phyloP scores from a whole-genome alignment of 2,797 vertebrate genomes.

The Sternotherus odoratus region DNA sequence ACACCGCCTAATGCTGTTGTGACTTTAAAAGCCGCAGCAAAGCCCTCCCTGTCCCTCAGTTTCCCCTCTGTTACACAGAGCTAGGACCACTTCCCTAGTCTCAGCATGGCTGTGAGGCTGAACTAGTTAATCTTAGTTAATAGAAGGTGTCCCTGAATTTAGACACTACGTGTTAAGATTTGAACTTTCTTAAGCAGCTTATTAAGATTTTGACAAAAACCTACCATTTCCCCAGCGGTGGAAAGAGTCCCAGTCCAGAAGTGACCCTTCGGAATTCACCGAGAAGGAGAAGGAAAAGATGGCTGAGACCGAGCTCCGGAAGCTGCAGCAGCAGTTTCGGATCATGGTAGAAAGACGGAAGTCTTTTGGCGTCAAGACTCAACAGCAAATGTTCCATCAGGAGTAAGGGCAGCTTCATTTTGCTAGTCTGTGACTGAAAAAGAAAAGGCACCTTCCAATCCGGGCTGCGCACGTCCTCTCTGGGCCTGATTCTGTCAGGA shows the following conservation, averaged over 20 bases:
- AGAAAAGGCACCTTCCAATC: not conserved
- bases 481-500: not conserved
- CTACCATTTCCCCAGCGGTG: not conserved
- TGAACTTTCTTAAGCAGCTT: not conserved
- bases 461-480: not conserved
- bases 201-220: not conserved
- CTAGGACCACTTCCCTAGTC: not conserved
- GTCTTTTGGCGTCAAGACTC: constrained; percentile 31
- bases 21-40: not conserved
- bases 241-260: not conserved
- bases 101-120: not conserved
- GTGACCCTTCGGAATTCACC: rapidly evolving
- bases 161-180: not conserved
- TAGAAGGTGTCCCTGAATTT: not conserved
- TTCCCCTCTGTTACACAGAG: not conserved
- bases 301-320: constrained; percentile 45
- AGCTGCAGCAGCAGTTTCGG: constrained; percentile 69
- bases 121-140: not conserved
- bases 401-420: constrained; percentile 63
- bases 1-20: not conserved
- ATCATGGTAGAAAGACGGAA: constrained; percentile 60
- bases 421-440: not conserved
- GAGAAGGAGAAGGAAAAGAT: constrained; percentile 36
- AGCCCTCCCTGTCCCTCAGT: not conserved
- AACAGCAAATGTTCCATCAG: constrained; percentile 55